These are phyloP conservation scores for Cyanoderma ruficeps DNA, from an alignment of 2,113 vertebrate species.

Conservation along the genomic window DNA sequence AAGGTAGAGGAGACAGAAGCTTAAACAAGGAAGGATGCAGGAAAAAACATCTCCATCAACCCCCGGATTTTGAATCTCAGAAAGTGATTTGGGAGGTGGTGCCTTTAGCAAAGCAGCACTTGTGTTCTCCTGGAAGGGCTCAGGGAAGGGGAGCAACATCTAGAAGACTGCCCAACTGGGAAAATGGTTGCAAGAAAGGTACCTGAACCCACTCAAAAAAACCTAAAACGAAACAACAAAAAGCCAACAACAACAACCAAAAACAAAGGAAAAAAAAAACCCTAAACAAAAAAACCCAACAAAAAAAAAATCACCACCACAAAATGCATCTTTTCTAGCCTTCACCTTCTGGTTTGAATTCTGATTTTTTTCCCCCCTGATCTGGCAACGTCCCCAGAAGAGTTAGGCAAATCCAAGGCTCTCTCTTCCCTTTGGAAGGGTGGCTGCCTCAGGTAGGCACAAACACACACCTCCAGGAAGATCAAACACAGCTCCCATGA, in stretches of 20 bases:
- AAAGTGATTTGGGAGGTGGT: neutral
- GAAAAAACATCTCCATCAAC: neutral
- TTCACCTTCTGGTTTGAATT: neutral
- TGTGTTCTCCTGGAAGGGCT: neutral
- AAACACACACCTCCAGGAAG: neutral
- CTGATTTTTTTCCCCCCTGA: neutral
- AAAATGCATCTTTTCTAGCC: neutral
- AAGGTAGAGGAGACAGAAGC: rapidly evolving
- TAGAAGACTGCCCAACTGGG: neutral
- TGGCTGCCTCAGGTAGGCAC: neutral
- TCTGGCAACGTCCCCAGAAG: rapidly evolving
- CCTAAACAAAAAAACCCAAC: neutral
- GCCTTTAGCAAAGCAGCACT: neutral
- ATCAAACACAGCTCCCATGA: neutral
- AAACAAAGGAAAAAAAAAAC: neutral
- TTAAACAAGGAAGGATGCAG: neutral
- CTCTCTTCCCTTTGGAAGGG: neutral
- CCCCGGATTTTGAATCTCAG: neutral
- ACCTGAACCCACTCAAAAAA: neutral
- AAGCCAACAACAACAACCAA: too few species aligned
- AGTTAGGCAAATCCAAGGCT: neutral
- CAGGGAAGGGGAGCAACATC: neutral
- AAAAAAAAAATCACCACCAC: neutral
- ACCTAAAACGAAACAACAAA: neutral
- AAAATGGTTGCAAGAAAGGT: neutral